These are phyloP conservation scores for Rhinichthys osculus DNA, from an alignment of 2,797 vertebrate species.

Conservation along the genomic window DNA sequence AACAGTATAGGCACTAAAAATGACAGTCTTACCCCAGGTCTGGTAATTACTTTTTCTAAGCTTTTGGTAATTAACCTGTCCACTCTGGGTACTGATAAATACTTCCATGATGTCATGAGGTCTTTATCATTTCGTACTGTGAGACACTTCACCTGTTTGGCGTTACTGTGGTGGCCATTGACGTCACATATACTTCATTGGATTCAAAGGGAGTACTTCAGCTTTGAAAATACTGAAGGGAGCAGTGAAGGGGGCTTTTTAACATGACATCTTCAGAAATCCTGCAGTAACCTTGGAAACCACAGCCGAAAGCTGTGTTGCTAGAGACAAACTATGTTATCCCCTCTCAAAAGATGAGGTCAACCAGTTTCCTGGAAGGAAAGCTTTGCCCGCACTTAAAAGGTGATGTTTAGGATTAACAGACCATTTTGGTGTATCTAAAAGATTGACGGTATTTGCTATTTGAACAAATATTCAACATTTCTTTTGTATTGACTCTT, in stretches of 20 bases:
- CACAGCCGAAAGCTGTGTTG: conserved; percentile 11
- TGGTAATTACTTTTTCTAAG: not conserved
- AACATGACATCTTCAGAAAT: conserved; percentile 9
- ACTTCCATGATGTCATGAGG: not conserved
- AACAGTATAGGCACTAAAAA: not conserved
- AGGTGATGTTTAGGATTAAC: not conserved
- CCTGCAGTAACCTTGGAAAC: conserved; percentile 35
- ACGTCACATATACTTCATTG: conserved; percentile 7
- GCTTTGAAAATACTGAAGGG: conserved; percentile 16
- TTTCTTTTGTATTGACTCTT: not conserved
- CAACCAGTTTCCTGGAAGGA: not conserved
- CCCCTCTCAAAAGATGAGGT: conserved; percentile 9
- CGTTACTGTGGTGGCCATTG: not conserved
- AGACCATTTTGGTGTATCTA: not conserved
- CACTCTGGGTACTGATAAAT: not conserved
- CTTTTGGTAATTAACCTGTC: not conserved
- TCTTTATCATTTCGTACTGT: not conserved
- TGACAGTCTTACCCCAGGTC: not conserved
- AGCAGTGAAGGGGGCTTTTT: conserved; percentile 11
- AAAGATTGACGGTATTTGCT: not conserved
- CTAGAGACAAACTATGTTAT: conserved; percentile 22
- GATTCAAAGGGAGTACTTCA: conserved; percentile 13
- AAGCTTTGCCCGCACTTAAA: not conserved
- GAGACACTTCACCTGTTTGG: conserved; percentile 18
- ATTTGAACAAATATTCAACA: not conserved